Evolutionary conservation across 2,113 vertebrate species (phyloP).

Genomic region (Alligator mississippiensis): DNA sequence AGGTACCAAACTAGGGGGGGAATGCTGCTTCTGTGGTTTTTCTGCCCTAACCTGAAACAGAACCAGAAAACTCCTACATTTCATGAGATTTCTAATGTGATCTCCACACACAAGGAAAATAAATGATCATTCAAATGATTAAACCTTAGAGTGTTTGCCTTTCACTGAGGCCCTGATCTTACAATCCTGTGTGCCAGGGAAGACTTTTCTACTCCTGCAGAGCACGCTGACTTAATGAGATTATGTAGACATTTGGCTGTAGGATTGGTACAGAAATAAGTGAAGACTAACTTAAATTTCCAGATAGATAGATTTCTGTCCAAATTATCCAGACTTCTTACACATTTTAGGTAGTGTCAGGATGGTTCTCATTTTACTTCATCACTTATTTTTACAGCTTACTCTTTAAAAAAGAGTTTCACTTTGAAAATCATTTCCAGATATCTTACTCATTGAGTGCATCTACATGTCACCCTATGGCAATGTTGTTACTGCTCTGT

Average conservation of each 20-base stretch:
- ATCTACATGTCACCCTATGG: too few species aligned
- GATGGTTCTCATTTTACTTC: too few species aligned
- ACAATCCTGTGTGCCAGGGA: neutral
- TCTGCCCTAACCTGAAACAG: neutral
- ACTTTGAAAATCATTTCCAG: too few species aligned
- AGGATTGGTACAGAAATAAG: neutral
- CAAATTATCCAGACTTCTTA: too few species aligned
- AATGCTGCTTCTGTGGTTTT: neutral
- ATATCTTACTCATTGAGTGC: too few species aligned
- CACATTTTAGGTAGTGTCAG: too few species aligned
- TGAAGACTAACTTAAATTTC: neutral
- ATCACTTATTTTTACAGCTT: too few species aligned
- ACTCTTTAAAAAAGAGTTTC: too few species aligned
- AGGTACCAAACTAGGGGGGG: neutral
- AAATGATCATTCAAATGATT: neutral
- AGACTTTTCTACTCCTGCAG: neutral
- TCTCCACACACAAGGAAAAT: neutral
- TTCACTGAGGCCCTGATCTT: neutral
- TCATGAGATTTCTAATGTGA: neutral
- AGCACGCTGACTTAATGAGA: neutral
- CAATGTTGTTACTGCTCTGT: too few species aligned
- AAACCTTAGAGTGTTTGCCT: neutral
- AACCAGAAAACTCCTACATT: neutral
- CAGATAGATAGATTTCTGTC: too few species aligned
- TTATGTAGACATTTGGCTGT: neutral